Conservation (phyloP, 2,888 invertebrate genomes). For the Andrena chrysosceles region DNA sequence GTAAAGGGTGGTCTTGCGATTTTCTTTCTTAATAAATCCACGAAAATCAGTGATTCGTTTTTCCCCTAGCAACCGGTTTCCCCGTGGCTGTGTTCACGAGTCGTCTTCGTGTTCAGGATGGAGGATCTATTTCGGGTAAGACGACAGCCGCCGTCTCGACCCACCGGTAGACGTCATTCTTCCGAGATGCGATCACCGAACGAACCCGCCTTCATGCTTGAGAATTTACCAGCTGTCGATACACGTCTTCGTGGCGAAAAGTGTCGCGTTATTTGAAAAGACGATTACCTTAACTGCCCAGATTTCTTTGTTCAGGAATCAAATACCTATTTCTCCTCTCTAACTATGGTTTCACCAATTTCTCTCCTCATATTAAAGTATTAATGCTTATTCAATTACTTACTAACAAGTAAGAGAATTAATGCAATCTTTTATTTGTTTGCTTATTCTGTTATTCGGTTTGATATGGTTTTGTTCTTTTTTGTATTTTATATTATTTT, state of each 20-base stretch:
- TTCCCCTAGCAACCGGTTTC: slow-evolving; percentile 54
- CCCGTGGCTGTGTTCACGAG: slow-evolving; percentile 37
- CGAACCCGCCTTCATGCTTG: slow-evolving; percentile 43
- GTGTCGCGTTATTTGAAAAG: neutral
- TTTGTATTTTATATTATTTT: no score
- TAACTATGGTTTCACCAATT: neutral
- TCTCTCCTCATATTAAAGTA: neutral
- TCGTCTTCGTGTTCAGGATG: slow-evolving; percentile 52
- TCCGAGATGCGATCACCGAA: slow-evolving; percentile 65
- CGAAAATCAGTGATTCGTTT: slow-evolving; percentile 38
- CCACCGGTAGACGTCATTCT: slow-evolving; percentile 80
- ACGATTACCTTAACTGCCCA: slow-evolving; percentile 9
- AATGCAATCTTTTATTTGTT: neutral
- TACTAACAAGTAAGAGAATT: neutral
- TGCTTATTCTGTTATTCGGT: no score
- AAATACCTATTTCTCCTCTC: no score
- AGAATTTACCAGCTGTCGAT: slow-evolving; percentile 58
- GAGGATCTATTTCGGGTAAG: slow-evolving; percentile 64
- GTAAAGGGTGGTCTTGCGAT: neutral
- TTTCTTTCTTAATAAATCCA: slow-evolving; percentile 24
- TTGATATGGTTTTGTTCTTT: no score
- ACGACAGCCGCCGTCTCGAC: slow-evolving; percentile 77
- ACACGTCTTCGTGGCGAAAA: slow-evolving; percentile 16
- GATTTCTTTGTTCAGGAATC: neutral
- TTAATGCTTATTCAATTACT: neutral